Conservation (phyloP, 2,797 vertebrate genomes). For the Atherinosoma microstoma region DNA sequence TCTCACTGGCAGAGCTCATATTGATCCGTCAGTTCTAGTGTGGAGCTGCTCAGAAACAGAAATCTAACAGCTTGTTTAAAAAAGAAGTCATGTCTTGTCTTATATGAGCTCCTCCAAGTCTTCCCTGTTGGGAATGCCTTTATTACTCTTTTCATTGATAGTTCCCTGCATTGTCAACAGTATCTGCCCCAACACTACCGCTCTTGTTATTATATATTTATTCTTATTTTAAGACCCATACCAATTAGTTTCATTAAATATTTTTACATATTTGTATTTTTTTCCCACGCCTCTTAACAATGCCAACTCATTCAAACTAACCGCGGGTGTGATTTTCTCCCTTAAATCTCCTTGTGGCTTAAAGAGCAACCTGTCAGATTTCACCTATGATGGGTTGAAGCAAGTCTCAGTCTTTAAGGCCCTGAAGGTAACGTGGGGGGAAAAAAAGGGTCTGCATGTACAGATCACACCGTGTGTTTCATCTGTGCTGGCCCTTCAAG, state of each 20-base stretch:
- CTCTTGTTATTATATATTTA: constrained; percentile 4
- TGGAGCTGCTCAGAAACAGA: constrained; percentile 21
- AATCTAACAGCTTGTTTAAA: constrained; percentile 42
- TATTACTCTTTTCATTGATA: constrained; percentile 45
- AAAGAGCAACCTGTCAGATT: constrained; percentile 97
- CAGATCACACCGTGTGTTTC: constrained; percentile 48
- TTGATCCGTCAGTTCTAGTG: constrained; percentile 21
- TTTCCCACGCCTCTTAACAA: constrained; percentile 37
- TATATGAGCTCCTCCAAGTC: constrained; percentile 10
- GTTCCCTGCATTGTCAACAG: constrained; percentile 8
- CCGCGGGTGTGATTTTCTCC: constrained; percentile 88
- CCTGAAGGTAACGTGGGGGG: constrained; percentile 93
- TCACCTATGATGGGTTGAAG: constrained; percentile 94
- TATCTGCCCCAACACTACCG: constrained; percentile 4
- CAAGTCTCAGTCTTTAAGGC: constrained; percentile 95
- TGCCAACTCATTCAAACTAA: constrained; percentile 83
- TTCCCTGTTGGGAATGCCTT: constrained; percentile 24
- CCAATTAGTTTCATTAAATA: constrained; percentile 13
- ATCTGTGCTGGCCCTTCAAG: constrained; percentile 35
- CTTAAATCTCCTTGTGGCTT: constrained; percentile 78
- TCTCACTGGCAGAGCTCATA: constrained; percentile 14
- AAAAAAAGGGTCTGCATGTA: constrained; percentile 66
- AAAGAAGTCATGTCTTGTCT: constrained; percentile 15
- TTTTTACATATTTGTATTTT: constrained; percentile 18
- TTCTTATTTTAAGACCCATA: constrained; percentile 5